phyloP scores from a whole-genome alignment of 2,888 invertebrate genomes.

The Biston betularia region DNA sequence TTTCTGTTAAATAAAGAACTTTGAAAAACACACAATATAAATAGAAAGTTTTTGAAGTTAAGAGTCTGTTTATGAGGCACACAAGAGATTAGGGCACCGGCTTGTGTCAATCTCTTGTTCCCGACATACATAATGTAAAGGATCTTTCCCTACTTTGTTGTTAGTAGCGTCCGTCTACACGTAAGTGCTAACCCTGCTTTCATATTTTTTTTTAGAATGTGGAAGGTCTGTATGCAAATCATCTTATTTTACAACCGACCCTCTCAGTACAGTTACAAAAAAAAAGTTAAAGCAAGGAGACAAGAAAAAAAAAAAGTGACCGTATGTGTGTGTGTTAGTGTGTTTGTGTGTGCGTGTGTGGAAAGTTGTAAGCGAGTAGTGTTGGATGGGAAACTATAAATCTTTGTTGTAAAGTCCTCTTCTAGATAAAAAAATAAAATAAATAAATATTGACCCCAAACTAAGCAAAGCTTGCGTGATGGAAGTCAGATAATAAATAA shows the following conservation, averaged over 20 bases:
- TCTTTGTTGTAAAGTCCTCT: no score
- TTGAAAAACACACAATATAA: no score
- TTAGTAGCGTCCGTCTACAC: conserved; percentile 8
- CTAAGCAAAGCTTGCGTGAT: no score
- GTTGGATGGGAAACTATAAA: no score
- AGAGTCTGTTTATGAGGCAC: background rate
- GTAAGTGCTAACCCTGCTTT: conserved; percentile 9
- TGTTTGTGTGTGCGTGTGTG: no score
- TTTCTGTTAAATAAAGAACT: no score
- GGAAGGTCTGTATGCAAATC: conserved; percentile 1
- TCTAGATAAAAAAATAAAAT: no score
- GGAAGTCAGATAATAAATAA: no score
- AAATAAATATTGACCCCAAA: no score
- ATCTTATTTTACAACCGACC: conserved; percentile 4
- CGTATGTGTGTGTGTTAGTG: background rate
- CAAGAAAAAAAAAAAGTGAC: background rate
- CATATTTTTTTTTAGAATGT: conserved; percentile 11
- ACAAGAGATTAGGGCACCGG: conserved; percentile 12
- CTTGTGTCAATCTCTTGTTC: conserved; percentile 17
- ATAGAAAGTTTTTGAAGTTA: background rate
- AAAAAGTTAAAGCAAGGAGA: no score
- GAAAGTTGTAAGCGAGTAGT: no score
- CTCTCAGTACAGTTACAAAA: background rate
- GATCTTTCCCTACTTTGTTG: conserved; percentile 5
- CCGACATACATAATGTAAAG: conserved; percentile 25